Evolutionary conservation across 2,888 invertebrate species (phyloP).

Genomic region (Cinara cedri): DNA sequence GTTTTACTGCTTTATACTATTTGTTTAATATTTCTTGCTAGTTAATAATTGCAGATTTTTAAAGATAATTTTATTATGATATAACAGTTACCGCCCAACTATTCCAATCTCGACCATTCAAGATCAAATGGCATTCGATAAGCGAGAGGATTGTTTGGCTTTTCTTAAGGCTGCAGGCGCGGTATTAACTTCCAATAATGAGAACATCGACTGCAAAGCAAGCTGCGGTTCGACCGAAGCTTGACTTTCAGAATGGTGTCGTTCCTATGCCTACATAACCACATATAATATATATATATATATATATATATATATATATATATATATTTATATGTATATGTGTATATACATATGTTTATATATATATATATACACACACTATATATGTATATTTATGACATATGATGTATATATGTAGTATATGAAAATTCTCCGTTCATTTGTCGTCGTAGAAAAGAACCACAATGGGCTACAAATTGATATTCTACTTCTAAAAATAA

Average conservation of each 20-base stretch:
- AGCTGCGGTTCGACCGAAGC: slow-evolving; percentile 68
- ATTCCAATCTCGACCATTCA: slow-evolving; percentile 86
- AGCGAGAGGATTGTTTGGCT: slow-evolving; percentile 81
- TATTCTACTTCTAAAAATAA: slow-evolving; percentile 44
- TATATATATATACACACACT: background rate
- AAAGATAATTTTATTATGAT: slow-evolving; percentile 57
- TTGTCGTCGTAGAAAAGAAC: slow-evolving; percentile 52
- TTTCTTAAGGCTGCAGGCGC: slow-evolving; percentile 86
- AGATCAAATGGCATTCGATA: slow-evolving; percentile 87
- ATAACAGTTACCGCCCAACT: slow-evolving; percentile 90
- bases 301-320: background rate
- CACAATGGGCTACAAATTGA: slow-evolving; percentile 41
- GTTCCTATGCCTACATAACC: slow-evolving; percentile 44
- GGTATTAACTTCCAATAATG: slow-evolving; percentile 70
- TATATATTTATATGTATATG: background rate
- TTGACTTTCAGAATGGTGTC: slow-evolving; percentile 57
- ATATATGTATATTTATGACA: slow-evolving; percentile 5
- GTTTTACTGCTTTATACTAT: background rate
- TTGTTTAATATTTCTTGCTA: slow-evolving; percentile 43
- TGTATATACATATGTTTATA: background rate
- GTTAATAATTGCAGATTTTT: slow-evolving; percentile 42
- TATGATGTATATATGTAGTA: slow-evolving; percentile 34
- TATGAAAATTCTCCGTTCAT: slow-evolving; percentile 52
- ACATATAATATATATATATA: background rate
- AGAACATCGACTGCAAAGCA: slow-evolving; percentile 89